Base-by-base conservation (phyloP, 2,888 invertebrate species). In the Seira ritae region DNA sequence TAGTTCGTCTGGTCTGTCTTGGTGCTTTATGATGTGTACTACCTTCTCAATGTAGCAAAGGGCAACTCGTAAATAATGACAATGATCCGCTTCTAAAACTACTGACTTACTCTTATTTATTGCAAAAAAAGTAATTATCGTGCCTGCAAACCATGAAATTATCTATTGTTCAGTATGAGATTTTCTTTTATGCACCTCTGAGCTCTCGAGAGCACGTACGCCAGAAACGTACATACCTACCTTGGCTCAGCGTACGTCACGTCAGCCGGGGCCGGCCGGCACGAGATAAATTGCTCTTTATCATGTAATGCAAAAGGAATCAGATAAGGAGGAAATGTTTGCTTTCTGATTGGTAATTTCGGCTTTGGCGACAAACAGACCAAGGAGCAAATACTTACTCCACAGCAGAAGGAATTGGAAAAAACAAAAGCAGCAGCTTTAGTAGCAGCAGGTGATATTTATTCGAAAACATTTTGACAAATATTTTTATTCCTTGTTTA, bases 141-240 rank as follows among this genome's bases (percentile, higher is more conserved):
- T 42, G 74, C 66, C 42, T 50, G 67, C 55, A 74, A 42, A 74
- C 42, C 42, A 62, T 66, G 74, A 67, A 66, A 67, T 66, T 60
- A 60, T 74, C 46, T 12, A 66, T 66, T 66, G 50, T 74, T n/a
- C 46, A 68, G 68, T 42, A n/a, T 68, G 42, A 17, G 37, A 68
- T 65, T 65, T 65, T n/a, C 22, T 20, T 60, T 60, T 60, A 60
- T 60, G 60, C 60, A 60, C 3, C 17, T 60, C 3, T 60, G 60
- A 60, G 17, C 60, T 60, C 17, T 10, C 17, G 60, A 60, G 8
- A 60, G 60, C 60, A 60, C 60, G 60, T 60, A 60, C 60, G 17
- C 60, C 60, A 60, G 10, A 3, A 12, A 60, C 8, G 17, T 60
- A 4, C 8, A n/a, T 60, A n/a, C 15, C n/a, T 3, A 3, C 12